These are phyloP conservation scores for Paramuricea clavata DNA, from an alignment of 92 coral and sea anemone species.

Conservation along the genomic window DNA sequence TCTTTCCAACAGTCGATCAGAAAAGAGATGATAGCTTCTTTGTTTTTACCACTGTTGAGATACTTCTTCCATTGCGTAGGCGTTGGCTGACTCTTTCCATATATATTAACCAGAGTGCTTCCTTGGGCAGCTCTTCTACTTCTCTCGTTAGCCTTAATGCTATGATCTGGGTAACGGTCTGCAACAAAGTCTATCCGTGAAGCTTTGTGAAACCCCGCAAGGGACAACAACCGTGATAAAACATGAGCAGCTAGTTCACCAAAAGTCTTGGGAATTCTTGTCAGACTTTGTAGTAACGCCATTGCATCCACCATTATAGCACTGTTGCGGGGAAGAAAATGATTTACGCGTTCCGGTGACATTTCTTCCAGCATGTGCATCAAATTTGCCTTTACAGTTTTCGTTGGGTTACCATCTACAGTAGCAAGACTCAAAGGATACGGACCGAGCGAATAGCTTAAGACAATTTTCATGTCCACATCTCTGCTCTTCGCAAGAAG, in stretches of 20 bases:
- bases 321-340: constrained; percentile 3
- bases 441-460: constrained; percentile 19
- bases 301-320: constrained; percentile 12
- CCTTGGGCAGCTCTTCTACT: constrained; percentile 32
- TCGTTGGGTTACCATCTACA: constrained; percentile 28
- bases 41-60: constrained; percentile 12
- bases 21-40: constrained; percentile 9
- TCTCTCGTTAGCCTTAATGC: constrained; percentile 19
- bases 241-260: constrained; percentile 16
- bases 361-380: constrained; percentile 36
- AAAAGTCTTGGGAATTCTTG: constrained; percentile 27
- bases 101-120: not conserved
- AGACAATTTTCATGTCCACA: not conserved
- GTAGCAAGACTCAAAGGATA: constrained; percentile 41
- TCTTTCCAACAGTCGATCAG: constrained; percentile 29
- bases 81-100: not conserved
- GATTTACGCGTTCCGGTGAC: constrained; percentile 4
- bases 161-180: constrained; percentile 1
- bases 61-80: constrained; percentile 5
- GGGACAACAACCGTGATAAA: constrained; percentile 12
- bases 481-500: constrained; percentile 33
- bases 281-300: not conserved
- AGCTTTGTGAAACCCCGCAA: constrained; percentile 21
- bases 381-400: constrained; percentile 35
- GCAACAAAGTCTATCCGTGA: constrained; percentile 20